These are phyloP conservation scores for Trachops cirrhosus DNA, from an alignment of 2,797 vertebrate species.

Conservation along the genomic window DNA sequence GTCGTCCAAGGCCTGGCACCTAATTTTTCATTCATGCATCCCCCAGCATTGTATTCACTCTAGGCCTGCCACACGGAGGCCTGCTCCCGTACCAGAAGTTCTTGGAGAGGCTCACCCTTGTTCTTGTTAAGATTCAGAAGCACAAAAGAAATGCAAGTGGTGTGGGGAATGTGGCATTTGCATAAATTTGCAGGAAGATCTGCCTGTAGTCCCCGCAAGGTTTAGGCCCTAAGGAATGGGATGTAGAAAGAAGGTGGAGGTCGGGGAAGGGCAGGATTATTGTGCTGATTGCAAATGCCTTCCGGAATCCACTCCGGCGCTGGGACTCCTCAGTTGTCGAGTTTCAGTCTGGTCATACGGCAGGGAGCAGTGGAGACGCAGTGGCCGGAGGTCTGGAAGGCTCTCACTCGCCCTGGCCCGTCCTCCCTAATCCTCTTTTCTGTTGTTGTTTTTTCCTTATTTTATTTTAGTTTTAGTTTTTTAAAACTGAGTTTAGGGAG, in stretches of 20 bases:
- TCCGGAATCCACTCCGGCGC: background rate
- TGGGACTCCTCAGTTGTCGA: background rate
- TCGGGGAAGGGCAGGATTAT: background rate
- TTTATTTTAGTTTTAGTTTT: background rate
- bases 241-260: background rate
- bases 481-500: background rate
- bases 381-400: background rate
- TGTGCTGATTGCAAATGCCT: background rate
- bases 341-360: background rate
- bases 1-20: background rate
- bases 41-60: background rate
- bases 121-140: background rate
- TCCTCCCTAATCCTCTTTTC: background rate
- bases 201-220: background rate
- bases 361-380: background rate
- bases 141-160: background rate
- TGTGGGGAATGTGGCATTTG: background rate
- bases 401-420: background rate
- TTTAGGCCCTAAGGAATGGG: background rate
- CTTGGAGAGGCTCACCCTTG: background rate
- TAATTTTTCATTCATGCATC: background rate
- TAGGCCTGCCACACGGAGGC: background rate
- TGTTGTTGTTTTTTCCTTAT: background rate
- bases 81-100: background rate
- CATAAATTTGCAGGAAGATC: background rate